Percentiles rank a stretch among this genome's conserved stretches.
phyloP scores from a whole-genome alignment of 2,797 vertebrate species.

The Heliangelus exortis region DNA sequence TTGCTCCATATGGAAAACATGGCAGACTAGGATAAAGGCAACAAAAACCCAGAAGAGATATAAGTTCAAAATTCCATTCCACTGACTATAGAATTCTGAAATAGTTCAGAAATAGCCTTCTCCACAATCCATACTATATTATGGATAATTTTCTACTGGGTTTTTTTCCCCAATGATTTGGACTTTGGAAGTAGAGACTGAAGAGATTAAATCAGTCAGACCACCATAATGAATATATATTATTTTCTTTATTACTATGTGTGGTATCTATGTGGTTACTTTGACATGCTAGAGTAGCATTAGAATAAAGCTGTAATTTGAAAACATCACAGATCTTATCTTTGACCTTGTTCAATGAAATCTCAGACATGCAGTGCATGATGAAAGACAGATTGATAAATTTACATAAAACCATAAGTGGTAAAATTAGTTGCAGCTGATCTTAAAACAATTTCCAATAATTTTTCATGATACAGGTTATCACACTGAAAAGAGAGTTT shows the following conservation, averaged over 20 bases:
- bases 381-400: neutral
- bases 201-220: neutral
- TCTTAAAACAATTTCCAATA: neutral
- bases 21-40: neutral
- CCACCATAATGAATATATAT: neutral
- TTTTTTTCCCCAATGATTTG: neutral
- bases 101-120: neutral
- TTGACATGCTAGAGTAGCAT: rapidly evolving
- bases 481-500: neutral
- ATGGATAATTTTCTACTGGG: neutral
- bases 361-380: neutral
- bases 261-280: neutral
- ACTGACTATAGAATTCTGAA: neutral
- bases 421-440: neutral
- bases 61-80: neutral
- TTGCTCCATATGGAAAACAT: neutral
- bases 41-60: neutral
- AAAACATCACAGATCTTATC: neutral
- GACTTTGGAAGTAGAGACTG: neutral
- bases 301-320: neutral
- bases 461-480: neutral
- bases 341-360: neutral
- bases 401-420: neutral
- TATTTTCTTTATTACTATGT: neutral
- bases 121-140: neutral